Evolutionary conservation across 2,113 vertebrate species (phyloP), one percentile per base, ranked within the genome.

Genomic region (Malurus alboscapulatus): DNA sequence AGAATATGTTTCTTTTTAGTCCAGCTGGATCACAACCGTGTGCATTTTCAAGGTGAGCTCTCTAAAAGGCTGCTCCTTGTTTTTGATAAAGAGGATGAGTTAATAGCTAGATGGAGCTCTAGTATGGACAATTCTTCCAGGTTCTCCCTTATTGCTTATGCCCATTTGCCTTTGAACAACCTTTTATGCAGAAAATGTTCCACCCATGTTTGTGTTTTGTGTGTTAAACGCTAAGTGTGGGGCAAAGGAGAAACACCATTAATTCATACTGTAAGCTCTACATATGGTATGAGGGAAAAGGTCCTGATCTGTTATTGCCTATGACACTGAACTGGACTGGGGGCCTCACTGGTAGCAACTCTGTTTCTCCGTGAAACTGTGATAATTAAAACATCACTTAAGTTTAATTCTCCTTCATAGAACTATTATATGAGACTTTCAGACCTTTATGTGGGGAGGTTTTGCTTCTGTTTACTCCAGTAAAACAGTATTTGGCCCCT

Each of bases 71-170:
- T 77, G 25, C 7, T 72, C 36, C 42, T n/a, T 55, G 11, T 0
- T 0, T 47, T 66, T 54, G 55, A 54, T 25, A 40, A 48, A 66
- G 53, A 92, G n/a, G 47, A 40, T 53, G 36, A 18, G 5, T 91
- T 85, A 88, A 87, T 88, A 94, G 93, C 87, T 92, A 95, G 90
- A 84, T 88, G 82, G 79, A 95, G 82, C 85, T 93, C 57, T 63
- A 88, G 82, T 19, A 81, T 90, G 94, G 65, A 44, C 55, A 58
- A 32, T 87, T 75, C 68, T 88, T 57, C 26, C n/a, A 27, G 12
- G 8, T 76, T 78, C 61, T 69, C 51, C 36, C 26, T 62, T 72
- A 19, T 44, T 63, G 63, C 47, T 91, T 53, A 48, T 38, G 15
- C 25, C 27, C 27, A 10, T 67, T 66, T 85, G n/a, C 22, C 55